Evolutionary conservation across 2,113 vertebrate species (phyloP).

Genomic region (Coptodon bakossiorum): DNA sequence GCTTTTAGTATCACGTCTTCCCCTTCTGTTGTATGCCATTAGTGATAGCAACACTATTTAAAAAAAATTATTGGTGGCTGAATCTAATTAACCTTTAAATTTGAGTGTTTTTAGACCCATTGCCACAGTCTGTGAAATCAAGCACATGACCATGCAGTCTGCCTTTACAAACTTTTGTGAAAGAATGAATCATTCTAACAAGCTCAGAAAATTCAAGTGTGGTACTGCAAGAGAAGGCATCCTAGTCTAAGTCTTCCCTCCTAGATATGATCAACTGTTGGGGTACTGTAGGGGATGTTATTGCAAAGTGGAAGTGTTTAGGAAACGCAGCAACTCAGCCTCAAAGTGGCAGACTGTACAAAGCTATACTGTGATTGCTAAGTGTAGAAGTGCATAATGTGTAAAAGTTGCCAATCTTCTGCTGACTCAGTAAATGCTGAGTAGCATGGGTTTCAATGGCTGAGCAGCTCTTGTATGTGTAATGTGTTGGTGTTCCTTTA

Average conservation of each 20-base stretch:
- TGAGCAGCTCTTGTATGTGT: neutral
- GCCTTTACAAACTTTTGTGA: neutral
- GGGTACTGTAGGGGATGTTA: neutral
- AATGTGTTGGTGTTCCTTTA: neutral
- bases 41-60: neutral
- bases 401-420: neutral
- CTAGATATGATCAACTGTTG: neutral
- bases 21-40: neutral
- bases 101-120: neutral
- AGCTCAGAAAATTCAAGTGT: neutral
- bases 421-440: neutral
- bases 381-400: neutral
- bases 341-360: neutral
- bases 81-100: neutral
- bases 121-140: neutral
- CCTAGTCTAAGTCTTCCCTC: neutral
- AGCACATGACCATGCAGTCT: neutral
- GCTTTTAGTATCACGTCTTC: neutral
- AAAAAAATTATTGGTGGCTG: accelerated
- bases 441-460: neutral
- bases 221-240: neutral
- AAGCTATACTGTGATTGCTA: neutral
- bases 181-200: neutral
- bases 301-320: neutral
- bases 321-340: neutral